phyloP scores from a whole-genome alignment of 2,888 invertebrate species.

The Sphinx pinastri region DNA sequence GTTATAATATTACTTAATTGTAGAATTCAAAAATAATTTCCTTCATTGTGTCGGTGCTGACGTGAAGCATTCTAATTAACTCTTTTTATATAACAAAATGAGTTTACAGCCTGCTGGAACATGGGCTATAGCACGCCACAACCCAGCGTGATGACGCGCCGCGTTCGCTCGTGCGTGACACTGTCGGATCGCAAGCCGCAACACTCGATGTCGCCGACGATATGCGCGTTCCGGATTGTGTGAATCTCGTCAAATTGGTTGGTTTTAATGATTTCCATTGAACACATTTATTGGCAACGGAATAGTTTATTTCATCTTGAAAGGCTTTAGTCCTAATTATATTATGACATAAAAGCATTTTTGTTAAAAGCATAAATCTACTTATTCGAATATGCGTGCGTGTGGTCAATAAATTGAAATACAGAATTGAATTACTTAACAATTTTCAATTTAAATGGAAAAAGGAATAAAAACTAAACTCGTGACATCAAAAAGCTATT shows the following conservation, averaged over 20 bases:
- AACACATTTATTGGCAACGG: not conserved
- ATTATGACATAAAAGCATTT: too few species aligned
- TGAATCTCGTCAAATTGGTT: too few species aligned
- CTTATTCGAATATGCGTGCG: too few species aligned
- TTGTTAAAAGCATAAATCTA: too few species aligned
- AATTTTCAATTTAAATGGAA: not conserved
- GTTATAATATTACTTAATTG: too few species aligned
- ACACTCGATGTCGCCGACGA: not conserved
- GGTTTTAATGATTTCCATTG: not conserved
- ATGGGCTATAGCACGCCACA: not conserved
- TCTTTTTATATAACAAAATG: not conserved
- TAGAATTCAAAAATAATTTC: not conserved
- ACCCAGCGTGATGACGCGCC: not conserved
- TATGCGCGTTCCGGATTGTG: slow-evolving; percentile 1
- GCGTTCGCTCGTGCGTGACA: slow-evolving; percentile 13
- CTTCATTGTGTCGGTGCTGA: not conserved
- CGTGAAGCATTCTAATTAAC: not conserved
- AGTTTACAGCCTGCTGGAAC: not conserved
- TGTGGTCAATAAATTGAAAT: not conserved
- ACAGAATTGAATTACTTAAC: not conserved
- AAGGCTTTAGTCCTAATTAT: too few species aligned
- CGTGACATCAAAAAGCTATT: not conserved
- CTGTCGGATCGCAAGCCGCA: not conserved
- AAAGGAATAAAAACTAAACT: not conserved
- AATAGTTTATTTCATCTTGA: not conserved